These are phyloP conservation scores for Carettochelys insculpta DNA, from an alignment of 2,113 vertebrate species.

Conservation along the genomic window DNA sequence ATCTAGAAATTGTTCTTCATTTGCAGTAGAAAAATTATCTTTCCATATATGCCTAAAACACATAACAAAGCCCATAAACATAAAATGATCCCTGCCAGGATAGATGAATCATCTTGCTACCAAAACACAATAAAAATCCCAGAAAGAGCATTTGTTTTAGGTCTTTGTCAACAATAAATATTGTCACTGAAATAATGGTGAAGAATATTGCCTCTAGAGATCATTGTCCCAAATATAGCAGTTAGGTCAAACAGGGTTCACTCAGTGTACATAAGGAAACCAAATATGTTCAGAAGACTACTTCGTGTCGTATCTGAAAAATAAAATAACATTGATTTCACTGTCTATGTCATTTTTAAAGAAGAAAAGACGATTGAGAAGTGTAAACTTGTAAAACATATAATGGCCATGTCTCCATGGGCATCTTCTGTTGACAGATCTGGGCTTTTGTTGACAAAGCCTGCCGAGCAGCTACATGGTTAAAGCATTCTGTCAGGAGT, in stretches of 20 bases:
- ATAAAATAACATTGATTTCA: not conserved
- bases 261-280: not conserved
- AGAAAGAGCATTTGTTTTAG: not conserved
- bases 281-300: not conserved
- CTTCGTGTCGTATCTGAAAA: not conserved
- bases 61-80: constrained; percentile 33
- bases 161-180: constrained; percentile 27
- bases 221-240: not conserved
- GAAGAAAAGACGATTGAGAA: not conserved
- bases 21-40: constrained; percentile 30
- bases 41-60: constrained; percentile 30
- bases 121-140: constrained; percentile 33
- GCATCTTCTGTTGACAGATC: too few species aligned
- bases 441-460: too few species aligned
- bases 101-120: constrained; percentile 28
- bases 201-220: constrained; percentile 10
- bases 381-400: not conserved
- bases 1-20: constrained; percentile 23
- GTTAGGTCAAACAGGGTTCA: not conserved
- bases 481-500: too few species aligned
- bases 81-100: constrained; percentile 1
- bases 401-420: too few species aligned
- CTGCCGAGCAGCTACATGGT: too few species aligned
- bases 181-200: constrained; percentile 13
- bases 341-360: not conserved